These are phyloP conservation scores for Acromyrmex heyeri DNA, from an alignment of 1,140 invertebrate genomes.

Conservation along the genomic window DNA sequence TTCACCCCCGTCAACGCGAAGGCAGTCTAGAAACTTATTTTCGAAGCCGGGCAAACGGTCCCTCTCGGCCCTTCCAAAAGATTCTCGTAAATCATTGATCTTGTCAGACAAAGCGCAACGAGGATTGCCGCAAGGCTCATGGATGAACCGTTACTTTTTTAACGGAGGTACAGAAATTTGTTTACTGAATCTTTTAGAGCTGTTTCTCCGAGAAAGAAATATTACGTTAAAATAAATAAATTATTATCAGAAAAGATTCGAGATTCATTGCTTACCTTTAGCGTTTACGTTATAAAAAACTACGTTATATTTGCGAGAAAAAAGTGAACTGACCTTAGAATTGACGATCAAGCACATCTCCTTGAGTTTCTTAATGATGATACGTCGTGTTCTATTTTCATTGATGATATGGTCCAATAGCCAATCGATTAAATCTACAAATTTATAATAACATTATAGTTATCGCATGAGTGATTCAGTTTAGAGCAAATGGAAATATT, in stretches of 20 bases:
- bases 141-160: conserved; percentile 34
- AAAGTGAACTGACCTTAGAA: conserved; percentile 86
- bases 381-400: conserved; percentile 91
- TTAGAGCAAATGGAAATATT: conserved; percentile 6
- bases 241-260: background rate
- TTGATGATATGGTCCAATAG: conserved; percentile 94
- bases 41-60: conserved; percentile 58
- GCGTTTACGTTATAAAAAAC: background rate
- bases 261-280: background rate
- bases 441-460: conserved; percentile 66
- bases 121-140: conserved; percentile 14
- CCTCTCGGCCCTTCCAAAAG: conserved; percentile 55
- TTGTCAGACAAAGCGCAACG: conserved; percentile 61
- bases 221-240: background rate
- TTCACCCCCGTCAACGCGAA: conserved; percentile 78
- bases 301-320: background rate
- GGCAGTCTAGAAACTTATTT: conserved; percentile 82
- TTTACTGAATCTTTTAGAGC: conserved; percentile 31
- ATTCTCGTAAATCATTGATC: conserved; percentile 84
- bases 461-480: background rate
- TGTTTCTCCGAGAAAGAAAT: background rate
- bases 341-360: conserved; percentile 91
- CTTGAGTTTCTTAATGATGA: conserved; percentile 94
- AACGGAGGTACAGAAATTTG: conserved; percentile 3
- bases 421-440: conserved; percentile 93